These are phyloP conservation scores for Sphinx pinastri DNA, from an alignment of 2,888 invertebrate species.

Conservation along the genomic window DNA sequence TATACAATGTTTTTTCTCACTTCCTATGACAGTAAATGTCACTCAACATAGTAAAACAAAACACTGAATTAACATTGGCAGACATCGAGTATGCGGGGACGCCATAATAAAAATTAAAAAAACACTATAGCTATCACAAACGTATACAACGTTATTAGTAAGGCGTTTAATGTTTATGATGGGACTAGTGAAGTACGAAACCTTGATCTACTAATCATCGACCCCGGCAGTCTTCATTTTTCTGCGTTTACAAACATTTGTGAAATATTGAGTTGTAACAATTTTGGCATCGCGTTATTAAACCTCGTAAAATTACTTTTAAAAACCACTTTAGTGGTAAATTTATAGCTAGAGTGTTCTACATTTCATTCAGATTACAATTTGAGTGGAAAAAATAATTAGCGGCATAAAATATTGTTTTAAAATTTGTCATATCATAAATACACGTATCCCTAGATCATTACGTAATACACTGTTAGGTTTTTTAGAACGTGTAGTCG, in stretches of 20 bases:
- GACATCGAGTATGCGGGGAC: too few relatives aligned
- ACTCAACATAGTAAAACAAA: too few relatives aligned
- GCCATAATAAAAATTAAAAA: too few relatives aligned
- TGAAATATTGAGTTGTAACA: background rate
- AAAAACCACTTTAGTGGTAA: background rate
- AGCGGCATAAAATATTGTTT: background rate
- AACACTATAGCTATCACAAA: too few relatives aligned
- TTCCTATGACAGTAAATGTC: too few relatives aligned
- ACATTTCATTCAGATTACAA: background rate
- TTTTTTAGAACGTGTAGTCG: too few relatives aligned
- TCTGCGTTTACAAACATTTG: background rate
- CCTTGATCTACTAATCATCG: too few relatives aligned
- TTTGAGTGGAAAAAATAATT: background rate
- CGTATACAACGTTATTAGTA: too few relatives aligned
- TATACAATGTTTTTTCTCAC: too few relatives aligned
- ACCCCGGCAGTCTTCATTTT: background rate
- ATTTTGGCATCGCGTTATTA: background rate
- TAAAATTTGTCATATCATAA: background rate
- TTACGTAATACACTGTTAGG: background rate
- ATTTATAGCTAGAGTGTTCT: background rate
- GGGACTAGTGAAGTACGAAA: too few relatives aligned
- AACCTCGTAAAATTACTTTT: background rate
- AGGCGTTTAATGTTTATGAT: too few relatives aligned
- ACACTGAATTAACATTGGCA: too few relatives aligned
- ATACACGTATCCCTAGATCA: background rate